Evolutionary conservation across 2,888 invertebrate genomes (phyloP), one percentile per base, ranked within the genome.

Genomic region (Masnerella sp.): DNA sequence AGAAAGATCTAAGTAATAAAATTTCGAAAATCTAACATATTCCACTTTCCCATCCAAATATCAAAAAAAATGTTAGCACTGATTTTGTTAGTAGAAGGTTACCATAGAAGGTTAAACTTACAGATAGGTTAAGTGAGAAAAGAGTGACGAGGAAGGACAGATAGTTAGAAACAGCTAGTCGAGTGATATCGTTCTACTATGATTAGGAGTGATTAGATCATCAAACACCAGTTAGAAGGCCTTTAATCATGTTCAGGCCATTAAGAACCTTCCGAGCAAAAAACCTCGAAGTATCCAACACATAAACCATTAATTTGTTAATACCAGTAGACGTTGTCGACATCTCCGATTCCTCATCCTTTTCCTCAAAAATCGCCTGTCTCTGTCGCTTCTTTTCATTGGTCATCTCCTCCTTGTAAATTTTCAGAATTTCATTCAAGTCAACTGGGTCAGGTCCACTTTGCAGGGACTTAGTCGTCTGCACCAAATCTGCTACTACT

Each of bases 331-430:
- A 74, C 5, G 79, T 65, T 8, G 72, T 52, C 1, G 80, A 51
- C 0, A 77, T 45, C 0, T 79, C 30, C 5, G 64, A 52, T 0
- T 70, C 30, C 15, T 74, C 73, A 32, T 42, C 58, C 22, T 7
- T 20, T 22, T 61, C 36, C 34, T 76, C 28, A 54, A 49, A 45
- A 42, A 51, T 42, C 47, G 72, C 77, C 52, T 85, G 77, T 40
- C 70, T 65, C 47, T 87, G 86, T n/a, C 85, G 81, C 59, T 88
- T 88, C 2, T 87, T 85, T 56, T 88, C 87, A 67, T 86, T 86
- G 58, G 81, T 87, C n/a, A 83, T 59, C 15, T 83, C 83, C n/a
- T 86, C 81, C 11, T 82, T 82, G 58, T 85, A 85, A 1, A 80
- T 74, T 28, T 75, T 80, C 11, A 87, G 70, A 9, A 88, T 84